These are phyloP conservation scores for Oreochromis aureus DNA, from an alignment of 2,113 vertebrate genomes.

Conservation along the genomic window DNA sequence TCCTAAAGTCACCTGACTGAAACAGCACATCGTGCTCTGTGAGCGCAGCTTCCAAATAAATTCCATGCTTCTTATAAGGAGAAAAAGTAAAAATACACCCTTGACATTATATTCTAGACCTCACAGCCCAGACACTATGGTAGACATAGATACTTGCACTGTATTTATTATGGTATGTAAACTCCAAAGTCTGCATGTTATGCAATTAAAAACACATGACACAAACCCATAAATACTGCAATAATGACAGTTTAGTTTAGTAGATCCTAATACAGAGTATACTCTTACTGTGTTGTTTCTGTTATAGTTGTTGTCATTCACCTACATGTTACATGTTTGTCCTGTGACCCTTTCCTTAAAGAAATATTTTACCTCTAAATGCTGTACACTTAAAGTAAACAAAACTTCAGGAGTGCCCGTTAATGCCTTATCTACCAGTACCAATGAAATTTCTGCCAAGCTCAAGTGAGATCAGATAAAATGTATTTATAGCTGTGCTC, in stretches of 20 bases:
- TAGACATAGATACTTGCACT: not conserved
- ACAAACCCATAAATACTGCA: not conserved
- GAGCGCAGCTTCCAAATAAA: not conserved
- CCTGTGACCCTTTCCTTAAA: not conserved
- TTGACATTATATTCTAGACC: not conserved
- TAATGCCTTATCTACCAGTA: not conserved
- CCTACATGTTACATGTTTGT: not conserved
- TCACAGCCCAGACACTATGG: not conserved
- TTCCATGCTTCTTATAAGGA: not conserved
- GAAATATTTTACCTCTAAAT: not conserved
- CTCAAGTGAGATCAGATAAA: not conserved
- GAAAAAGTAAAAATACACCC: not conserved
- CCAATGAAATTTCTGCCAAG: not conserved
- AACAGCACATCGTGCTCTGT: not conserved
- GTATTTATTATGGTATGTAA: not conserved
- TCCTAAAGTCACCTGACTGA: not conserved
- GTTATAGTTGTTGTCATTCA: not conserved
- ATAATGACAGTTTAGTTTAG: not conserved
- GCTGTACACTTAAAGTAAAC: not conserved
- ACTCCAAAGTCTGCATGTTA: not conserved
- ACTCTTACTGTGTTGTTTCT: not conserved
- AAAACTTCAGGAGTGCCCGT: not conserved
- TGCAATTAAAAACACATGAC: not conserved
- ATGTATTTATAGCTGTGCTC: not conserved
- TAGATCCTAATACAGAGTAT: not conserved